Evolutionary conservation across 2,888 invertebrate genomes (phyloP).

Genomic region (Temnothorax ravouxi): DNA sequence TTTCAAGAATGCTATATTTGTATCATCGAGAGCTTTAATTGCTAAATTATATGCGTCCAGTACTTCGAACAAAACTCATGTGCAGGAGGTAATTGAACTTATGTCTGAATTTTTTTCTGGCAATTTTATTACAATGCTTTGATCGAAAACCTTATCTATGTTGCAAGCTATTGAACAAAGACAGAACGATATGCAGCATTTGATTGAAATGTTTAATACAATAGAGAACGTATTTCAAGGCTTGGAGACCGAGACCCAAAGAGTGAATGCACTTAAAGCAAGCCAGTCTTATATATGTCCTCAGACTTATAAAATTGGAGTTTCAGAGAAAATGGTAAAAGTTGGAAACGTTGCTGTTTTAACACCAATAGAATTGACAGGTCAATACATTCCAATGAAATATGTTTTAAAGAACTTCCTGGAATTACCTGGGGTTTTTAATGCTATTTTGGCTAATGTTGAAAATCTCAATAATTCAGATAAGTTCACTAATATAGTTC

Average conservation of each 20-base stretch:
- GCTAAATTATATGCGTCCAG: slow-evolving; percentile 38
- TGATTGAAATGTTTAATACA: slow-evolving; percentile 46
- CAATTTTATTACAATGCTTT: slow-evolving; percentile 25
- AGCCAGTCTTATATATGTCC: slow-evolving; percentile 40
- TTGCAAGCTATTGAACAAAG: not conserved
- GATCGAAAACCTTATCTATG: not conserved
- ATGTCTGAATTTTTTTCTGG: not conserved
- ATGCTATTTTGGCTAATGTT: not conserved
- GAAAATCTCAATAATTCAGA: no score
- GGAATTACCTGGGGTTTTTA: slow-evolving; percentile 55
- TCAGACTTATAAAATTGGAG: slow-evolving; percentile 43
- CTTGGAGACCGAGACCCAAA: slow-evolving; percentile 23
- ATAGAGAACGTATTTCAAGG: slow-evolving; percentile 19
- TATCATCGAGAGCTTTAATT: slow-evolving; percentile 32
- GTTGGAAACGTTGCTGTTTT: slow-evolving; percentile 30
- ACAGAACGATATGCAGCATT: slow-evolving; percentile 22
- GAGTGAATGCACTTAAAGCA: slow-evolving; percentile 41
- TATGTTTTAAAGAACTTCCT: slow-evolving; percentile 49
- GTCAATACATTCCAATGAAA: slow-evolving; percentile 54
- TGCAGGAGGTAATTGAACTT: slow-evolving; percentile 26
- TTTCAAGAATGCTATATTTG: slow-evolving; percentile 41
- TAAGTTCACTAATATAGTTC: no score
- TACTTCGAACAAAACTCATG: slow-evolving; percentile 40
- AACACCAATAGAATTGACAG: slow-evolving; percentile 55
- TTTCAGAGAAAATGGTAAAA: slow-evolving; percentile 40